Evolutionary conservation across 2,113 vertebrate genomes (phyloP), one percentile per base, ranked within the genome.

Genomic region (Neodontobutis hainanensis): DNA sequence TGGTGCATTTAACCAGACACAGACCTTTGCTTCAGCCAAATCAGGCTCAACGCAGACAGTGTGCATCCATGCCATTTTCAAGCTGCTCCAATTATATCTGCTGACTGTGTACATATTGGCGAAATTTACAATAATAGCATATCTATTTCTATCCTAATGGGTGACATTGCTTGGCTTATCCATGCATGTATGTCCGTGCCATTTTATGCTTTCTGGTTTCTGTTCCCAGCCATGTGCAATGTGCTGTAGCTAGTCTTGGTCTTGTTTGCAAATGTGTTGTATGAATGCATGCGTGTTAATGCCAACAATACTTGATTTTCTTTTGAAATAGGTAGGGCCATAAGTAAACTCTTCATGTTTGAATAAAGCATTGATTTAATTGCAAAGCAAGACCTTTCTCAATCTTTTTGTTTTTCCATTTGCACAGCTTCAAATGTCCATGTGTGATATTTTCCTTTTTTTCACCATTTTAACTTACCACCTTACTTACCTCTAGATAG

Each of bases 91-190:
- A 92, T 91, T 90, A 90, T 85, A 80, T 83, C 74, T 60, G 78
- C 85, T 61, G 61, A 83, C 67, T 44, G 77, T 81, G 73, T 75
- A 68, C 83, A 84, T 90, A 90, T 87, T 89, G 88, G 83, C 79
- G 77, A 80, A 78, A 80, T 91, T 84, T 85, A 75, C 71, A 88
- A 89, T 86, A 91, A 88, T 81, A 89, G 68, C 85, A 67, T 86
- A 88, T 91, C 88, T 89, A 85, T 92, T 91, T 91, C 88, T 77
- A 69, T 92, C 77, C 80, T 91, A 91, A 92, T 91, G 89, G 89
- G 75, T 89, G 88, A 88, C 88, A 73, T 89, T 90, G 78, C 86
- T 85, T 85, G 86, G 85, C 80, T 82, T 87, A 91, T 84, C 85
- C 89, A 90, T 87, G 88, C 88, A 77, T 91, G 81, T 68, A 72